Base-by-base conservation (phyloP, 2,113 vertebrate genomes). In the pig (Sus scrofa) region DNA sequence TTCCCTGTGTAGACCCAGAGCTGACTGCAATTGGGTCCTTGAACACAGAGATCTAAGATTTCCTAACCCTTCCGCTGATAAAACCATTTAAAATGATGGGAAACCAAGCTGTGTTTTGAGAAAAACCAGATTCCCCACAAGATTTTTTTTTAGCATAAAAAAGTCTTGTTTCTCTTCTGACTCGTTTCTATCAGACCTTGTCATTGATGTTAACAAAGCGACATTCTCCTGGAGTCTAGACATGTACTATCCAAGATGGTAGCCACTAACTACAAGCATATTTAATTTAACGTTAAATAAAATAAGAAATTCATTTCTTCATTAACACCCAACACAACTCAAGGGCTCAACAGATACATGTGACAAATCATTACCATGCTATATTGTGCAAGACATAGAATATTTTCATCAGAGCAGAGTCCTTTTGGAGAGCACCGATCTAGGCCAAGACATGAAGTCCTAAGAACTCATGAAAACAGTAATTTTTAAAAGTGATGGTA, bases 401-500 rank as follows among this genome's bases (percentile, higher is more conserved):
- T 9, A 58, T 26, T 54, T 65, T 58, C 37, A 71, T 60, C 77
- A 65, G 3, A 11, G 6, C 3, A 78, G 54, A 91, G 15, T 26
- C 62, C 24, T 54, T 94, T 78, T 3, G 6, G 30, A 75, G 7
- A 65, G 1, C 24, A 19, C 27, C 3, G 1, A 50, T 74, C 32
- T 44, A 56, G 6, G 22, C 15, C 24, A 79, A 81, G 67, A 26
- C 58, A 73, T 22, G 12, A 93, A 67, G 27, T 71, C 50, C 77
- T 78, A 30, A 34, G 89, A 82, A 70, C n/a, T 60, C 39, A 71
- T 16, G 34, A 39, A 65, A n/a, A 71, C 3, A 44, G 14, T 9
- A 50, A 70, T 27, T 86, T 86, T 75, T 39, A 50, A 70, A 70
- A 89, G 30, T 56, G 81, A 44, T n/a, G 37, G 56, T 62, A 86